Evolutionary conservation across 2,797 vertebrate species (phyloP).

Genomic region (Acipenser ruthenus): DNA sequence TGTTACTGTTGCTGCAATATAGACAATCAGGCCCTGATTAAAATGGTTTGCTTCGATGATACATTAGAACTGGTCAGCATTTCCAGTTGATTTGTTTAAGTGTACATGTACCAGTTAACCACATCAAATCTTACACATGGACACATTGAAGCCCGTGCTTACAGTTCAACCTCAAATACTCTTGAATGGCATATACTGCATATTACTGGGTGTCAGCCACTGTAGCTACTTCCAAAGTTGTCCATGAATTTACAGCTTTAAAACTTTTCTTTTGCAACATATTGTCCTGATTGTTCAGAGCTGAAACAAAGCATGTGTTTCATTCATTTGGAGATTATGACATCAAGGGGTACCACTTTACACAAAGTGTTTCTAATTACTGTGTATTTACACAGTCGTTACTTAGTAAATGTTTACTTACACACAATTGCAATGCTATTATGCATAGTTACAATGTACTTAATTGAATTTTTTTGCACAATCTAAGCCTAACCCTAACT

Average conservation of each 20-base stretch:
- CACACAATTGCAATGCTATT: too few relatives aligned
- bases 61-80: neutral
- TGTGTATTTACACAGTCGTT: too few relatives aligned
- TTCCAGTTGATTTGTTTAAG: neutral
- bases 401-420: too few relatives aligned
- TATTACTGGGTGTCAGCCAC: conserved; percentile 1
- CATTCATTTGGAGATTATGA: neutral
- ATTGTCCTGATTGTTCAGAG: too few relatives aligned
- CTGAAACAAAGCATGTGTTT: neutral
- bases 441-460: too few relatives aligned
- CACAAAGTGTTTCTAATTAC: neutral
- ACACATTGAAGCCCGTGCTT: neutral
- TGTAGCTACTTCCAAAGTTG: neutral
- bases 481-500: neutral
- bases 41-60: neutral
- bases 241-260: too few relatives aligned
- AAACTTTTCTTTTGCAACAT: too few relatives aligned
- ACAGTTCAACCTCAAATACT: neutral
- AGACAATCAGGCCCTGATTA: neutral
- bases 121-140: neutral
- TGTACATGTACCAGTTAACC: neutral
- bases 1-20: conserved; percentile 1
- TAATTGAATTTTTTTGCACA: neutral
- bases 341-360: neutral
- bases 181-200: neutral